Conservation (phyloP, 2,888 invertebrate genomes). For the Amitus sp. region DNA sequence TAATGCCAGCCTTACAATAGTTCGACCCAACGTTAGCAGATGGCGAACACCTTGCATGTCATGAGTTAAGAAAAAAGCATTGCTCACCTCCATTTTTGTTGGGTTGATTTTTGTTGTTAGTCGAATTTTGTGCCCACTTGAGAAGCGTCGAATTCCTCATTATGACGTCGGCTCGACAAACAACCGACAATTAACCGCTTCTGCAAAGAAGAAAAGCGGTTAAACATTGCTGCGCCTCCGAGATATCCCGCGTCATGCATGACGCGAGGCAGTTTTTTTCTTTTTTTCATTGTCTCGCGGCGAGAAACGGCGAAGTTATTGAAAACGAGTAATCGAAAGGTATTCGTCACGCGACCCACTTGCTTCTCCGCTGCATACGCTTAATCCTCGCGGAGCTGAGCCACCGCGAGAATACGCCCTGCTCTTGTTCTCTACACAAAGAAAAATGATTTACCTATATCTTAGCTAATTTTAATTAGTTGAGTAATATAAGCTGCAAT, state of each 20-base stretch:
- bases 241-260: neutral
- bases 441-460: too few species aligned
- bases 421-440: too few species aligned
- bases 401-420: too few species aligned
- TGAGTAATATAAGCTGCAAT: too few species aligned
- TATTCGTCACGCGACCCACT: slow-evolving; percentile 40
- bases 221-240: slow-evolving; percentile 1
- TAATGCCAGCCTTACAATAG: too few species aligned
- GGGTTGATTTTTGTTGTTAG: slow-evolving; percentile 65
- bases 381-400: slow-evolving; percentile 24
- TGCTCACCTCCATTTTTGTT: slow-evolving; percentile 60
- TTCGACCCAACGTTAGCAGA: too few species aligned
- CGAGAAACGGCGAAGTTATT: slow-evolving; percentile 34
- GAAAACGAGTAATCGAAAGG: slow-evolving; percentile 39
- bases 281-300: slow-evolving; percentile 9
- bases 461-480: too few species aligned
- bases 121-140: slow-evolving; percentile 70
- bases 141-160: slow-evolving; percentile 71
- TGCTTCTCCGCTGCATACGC: slow-evolving; percentile 28
- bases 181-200: slow-evolving; percentile 27
- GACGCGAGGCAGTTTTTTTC: slow-evolving; percentile 1
- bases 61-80: neutral
- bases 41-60: too few species aligned
- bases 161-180: slow-evolving; percentile 41
- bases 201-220: slow-evolving; percentile 42